phyloP scores from a whole-genome alignment of 2,888 invertebrate genomes.

The Malthinus flaveolus region DNA sequence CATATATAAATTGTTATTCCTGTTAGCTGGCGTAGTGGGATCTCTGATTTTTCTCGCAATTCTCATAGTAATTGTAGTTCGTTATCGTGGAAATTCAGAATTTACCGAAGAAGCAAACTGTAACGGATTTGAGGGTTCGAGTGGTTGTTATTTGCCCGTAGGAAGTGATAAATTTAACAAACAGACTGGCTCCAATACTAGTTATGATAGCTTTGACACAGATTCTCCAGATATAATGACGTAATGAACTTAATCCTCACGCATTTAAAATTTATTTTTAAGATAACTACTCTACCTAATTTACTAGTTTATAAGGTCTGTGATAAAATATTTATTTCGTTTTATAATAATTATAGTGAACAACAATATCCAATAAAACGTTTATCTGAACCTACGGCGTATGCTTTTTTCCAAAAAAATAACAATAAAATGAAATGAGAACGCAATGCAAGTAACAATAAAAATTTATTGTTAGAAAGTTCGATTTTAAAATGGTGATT shows the following conservation, averaged over 20 bases:
- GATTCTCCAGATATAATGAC: conserved; percentile 19
- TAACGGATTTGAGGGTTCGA: conserved; percentile 18
- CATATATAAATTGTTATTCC: conserved; percentile 74
- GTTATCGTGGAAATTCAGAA: conserved; percentile 53
- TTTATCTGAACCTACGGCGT: no score
- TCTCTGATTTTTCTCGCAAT: conserved; percentile 70
- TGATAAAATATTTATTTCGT: conserved; percentile 1
- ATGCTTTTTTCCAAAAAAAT: no score
- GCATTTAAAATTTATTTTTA: not conserved
- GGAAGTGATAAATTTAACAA: conserved; percentile 18
- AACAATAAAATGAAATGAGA: no score
- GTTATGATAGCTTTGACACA: conserved; percentile 26
- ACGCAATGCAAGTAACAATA: no score
- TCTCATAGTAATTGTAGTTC: conserved; percentile 66
- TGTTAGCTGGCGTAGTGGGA: conserved; percentile 71
- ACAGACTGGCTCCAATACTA: conserved; percentile 19
- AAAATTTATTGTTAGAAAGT: no score
- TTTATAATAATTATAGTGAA: no score
- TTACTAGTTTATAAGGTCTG: not conserved
- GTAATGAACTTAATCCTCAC: conserved; percentile 6
- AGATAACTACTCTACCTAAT: not conserved
- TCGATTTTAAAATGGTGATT: no score
- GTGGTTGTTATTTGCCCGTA: conserved; percentile 25
- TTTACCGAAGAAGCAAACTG: conserved; percentile 8
- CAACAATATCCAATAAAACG: no score